Evolutionary conservation across 2,113 vertebrate genomes (phyloP), one percentile per base, ranked within the genome.

Genomic region (Scalopus aquaticus): DNA sequence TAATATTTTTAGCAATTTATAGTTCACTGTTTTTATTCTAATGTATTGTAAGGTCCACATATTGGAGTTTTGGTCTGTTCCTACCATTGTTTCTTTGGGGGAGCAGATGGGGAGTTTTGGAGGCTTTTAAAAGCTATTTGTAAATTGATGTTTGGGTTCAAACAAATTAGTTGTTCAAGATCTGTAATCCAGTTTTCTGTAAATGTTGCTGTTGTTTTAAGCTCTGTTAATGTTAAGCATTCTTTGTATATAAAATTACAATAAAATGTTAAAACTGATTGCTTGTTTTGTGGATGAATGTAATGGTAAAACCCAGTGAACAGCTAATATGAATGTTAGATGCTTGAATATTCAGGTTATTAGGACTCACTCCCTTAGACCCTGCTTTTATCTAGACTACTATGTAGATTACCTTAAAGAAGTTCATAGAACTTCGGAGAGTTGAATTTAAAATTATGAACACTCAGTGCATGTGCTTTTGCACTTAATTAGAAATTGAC

Each of bases 211-310:
- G 97, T 95, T 76, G 69, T 96, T 98, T 85, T 93, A 97, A 97
- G 98, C 97, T 97, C 85, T 98, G 98, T 98, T 98, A 97, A 97
- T 98, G 96, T 98, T 96, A 98, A 98, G 98, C 97, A 98, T 98
- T 93, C 88, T 97, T 95, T 98, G 98, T 98, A 98, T 98, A 89
- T 98, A 97, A 98, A 98, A 98, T 97, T 96, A 97, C 95, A 98
- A 99, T 98, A 99, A 98, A 99, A 96, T 94, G 98, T 98, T 98
- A 98, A 98, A 99, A 98, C 98, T 98, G 98, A 98, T 97, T 98
- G 98, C 98, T 97, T 98, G 98, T 98, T 99, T 98, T 98, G 98
- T 98, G 98, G 97, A 98, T 99, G 98, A 98, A 98, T 98, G 98
- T 97, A 97, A 98, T 97, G 96, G 81, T 81, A 90, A 88, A 97